Base-by-base conservation (phyloP, 1,140 invertebrate genomes). In the Apis florea region DNA sequence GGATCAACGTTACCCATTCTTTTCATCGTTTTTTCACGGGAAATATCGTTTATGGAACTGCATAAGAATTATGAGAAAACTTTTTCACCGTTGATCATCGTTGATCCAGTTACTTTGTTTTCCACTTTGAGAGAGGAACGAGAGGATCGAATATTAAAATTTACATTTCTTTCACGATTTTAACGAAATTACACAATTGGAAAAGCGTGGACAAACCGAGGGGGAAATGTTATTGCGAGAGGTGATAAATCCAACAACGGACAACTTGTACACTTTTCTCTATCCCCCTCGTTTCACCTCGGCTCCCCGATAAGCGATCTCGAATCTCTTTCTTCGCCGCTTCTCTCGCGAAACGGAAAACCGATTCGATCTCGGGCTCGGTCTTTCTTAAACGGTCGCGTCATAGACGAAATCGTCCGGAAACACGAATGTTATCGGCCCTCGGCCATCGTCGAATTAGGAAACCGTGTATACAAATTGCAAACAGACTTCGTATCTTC, bases 201-300 rank as follows among this genome's bases (percentile, higher is more conserved):
- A 71, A 6, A 40, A 40, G 31, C 31, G 31, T 15, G 40, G 71
- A 56, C 10, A 73, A 47, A 13, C 40, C 13, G 26, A 2, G 19
- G 63, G 53, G 40, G 49, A 53, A 71, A 53, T 56, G 68, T 59
- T 79, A 71, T 71, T 71, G 76, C 67, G 68, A 26, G 19, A 47
- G 24, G 56, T 59, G 24, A 79, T 79, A 79, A 79, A 79, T 71
- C 49, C 26, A 10, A n/a, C n/a, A n/a, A n/a, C 56, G n/a, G 58
- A 61, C 47, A 71, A 26, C 31, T 21, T 13, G 21, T 17, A 31
- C 63, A 21, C 31, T 24, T 56, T 24, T 47, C 49, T 49, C 17
- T 24, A 53, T 47, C 26, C n/a, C 19, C 31, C 24, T 67, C 63
- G 63, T 51, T 54, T 4, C 26, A 26, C 21, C 61, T 40, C 12